These are phyloP conservation scores for Sula dactylatra DNA, from an alignment of 2,113 vertebrate genomes.

Conservation along the genomic window DNA sequence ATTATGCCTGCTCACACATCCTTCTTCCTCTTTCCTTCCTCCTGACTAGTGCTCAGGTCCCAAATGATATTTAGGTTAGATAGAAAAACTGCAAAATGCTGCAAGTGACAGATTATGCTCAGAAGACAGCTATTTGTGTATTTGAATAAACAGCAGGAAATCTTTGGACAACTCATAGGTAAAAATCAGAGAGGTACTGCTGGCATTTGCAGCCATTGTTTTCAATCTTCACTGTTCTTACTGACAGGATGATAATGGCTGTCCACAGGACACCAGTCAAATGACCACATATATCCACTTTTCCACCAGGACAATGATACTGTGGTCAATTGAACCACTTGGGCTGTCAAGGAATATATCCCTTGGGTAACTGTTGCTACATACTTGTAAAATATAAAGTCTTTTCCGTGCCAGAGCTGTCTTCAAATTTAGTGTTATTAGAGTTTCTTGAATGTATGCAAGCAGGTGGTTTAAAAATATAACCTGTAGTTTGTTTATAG, in stretches of 20 bases:
- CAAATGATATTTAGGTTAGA: not conserved
- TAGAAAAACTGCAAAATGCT: not conserved
- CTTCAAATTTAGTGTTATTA: not conserved
- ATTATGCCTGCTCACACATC: not conserved
- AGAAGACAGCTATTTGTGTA: slow-evolving; percentile 41
- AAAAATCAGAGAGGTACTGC: slow-evolving; percentile 13
- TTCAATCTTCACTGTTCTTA: slow-evolving; percentile 51
- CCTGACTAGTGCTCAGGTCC: not conserved
- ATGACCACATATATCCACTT: not conserved
- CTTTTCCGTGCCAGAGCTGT: not conserved
- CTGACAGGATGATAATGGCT: slow-evolving; percentile 40
- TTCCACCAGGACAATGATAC: not conserved
- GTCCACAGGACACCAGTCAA: slow-evolving; percentile 20
- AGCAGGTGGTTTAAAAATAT: not conserved
- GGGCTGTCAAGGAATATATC: not conserved
- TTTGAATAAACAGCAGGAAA: slow-evolving; percentile 33
- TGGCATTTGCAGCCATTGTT: slow-evolving; percentile 40
- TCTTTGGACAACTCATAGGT: not conserved
- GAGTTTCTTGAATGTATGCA: not conserved
- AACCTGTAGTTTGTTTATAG: not conserved
- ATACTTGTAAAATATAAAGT: not conserved
- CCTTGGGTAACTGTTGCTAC: not conserved
- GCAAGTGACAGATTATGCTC: slow-evolving; percentile 21
- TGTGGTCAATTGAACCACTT: not conserved
- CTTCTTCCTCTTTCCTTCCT: not conserved